These are phyloP conservation scores for Clupea harengus DNA, from an alignment of 2,113 vertebrate genomes.

Conservation along the genomic window DNA sequence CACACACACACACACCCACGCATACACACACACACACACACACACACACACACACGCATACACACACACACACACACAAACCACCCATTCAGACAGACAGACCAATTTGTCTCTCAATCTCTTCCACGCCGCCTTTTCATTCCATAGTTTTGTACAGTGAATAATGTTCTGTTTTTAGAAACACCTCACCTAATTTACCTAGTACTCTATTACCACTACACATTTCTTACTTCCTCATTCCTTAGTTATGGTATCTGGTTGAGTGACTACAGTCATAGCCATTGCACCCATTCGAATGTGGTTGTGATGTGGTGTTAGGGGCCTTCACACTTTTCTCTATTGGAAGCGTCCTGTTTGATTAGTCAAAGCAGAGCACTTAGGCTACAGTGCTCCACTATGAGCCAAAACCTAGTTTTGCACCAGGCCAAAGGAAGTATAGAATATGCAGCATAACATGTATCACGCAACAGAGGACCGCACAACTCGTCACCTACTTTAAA, in stretches of 20 bases:
- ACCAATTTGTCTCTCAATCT: no score
- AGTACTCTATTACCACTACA: neutral
- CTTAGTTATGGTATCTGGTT: constrained; percentile 25
- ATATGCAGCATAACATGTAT: no score
- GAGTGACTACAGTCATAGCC: constrained; percentile 6
- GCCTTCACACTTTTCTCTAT: neutral
- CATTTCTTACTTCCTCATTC: constrained; percentile 62
- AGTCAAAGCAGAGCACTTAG: neutral
- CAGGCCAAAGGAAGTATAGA: no score
- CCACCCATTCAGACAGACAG: neutral
- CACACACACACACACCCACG: neutral
- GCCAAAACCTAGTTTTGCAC: no score
- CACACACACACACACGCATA: neutral
- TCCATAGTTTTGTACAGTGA: neutral
- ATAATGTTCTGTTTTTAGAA: constrained; percentile 17
- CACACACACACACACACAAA: neutral
- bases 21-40: neutral
- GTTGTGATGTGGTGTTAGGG: neutral
- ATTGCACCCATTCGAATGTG: neutral
- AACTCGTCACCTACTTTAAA: no score
- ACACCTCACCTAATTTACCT: neutral
- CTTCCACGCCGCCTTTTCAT: no score
- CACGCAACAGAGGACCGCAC: no score
- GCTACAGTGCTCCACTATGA: no score
- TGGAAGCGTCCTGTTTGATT: neutral